Base-by-base conservation (phyloP, 2,797 vertebrate species). In the Sebastes ruberrimus region DNA sequence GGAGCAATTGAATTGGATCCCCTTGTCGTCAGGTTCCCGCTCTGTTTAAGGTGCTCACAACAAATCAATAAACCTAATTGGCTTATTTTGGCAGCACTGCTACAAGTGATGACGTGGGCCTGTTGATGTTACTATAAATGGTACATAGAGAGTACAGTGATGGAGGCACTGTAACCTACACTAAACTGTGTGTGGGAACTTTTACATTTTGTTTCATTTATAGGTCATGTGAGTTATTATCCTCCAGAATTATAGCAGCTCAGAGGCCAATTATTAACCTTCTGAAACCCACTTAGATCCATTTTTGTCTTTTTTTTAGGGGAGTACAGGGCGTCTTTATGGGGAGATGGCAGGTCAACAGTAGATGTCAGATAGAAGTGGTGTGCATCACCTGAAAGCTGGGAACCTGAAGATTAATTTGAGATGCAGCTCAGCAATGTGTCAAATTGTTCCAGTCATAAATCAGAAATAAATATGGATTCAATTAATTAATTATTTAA, bases 1-100 rank as follows among this genome's bases (percentile, higher is more conserved):
- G 28, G 3, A 53, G 77, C 78, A 33, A 69, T 66, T 74, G 59
- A 81, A 57, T 53, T 73, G 52, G 64, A 74, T 74, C 56, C 72
- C 57, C 20, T n/a, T n/a, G 77, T 78, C 78, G 78, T 84, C 73
- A 64, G 66, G 62, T 85, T 74, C 74, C 11, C 2, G 32, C 70
- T 83, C 71, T 71, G 68, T 87, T 83, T 72, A 68, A 86, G 81
- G 55, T 79, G 76, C 76, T 82, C 72, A 62, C 77, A 77, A 74
- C 80, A 66, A 76, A 91, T 91, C 85, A 62, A 81, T 84, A 52
- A 18, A 59, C 25, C 42, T 83, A 85, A 92, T 71, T 87, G 89
- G 57, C 32, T 89, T 88, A 81, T 81, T 86, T 85, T 89, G 78
- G 74, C 84, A 82, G 80, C 55, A 13, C 30, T 35, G 76, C 60